phyloP scores from a whole-genome alignment of 2,888 invertebrate species.

The Anorthoa munda region DNA sequence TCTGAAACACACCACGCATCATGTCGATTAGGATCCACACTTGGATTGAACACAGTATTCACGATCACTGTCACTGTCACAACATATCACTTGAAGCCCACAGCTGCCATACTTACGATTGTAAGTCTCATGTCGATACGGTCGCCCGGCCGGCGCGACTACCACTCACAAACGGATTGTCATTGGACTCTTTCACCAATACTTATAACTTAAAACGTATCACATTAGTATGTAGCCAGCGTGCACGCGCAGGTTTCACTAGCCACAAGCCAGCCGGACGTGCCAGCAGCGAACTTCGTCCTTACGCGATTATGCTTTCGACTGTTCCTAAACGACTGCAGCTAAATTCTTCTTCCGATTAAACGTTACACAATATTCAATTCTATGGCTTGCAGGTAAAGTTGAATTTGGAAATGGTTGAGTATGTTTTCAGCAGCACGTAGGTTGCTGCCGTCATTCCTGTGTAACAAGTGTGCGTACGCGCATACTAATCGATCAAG shows the following conservation, averaged over 20 bases:
- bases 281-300: conserved; percentile 77
- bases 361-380: conserved; percentile 56
- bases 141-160: conserved; percentile 83
- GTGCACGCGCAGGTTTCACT: conserved; percentile 84
- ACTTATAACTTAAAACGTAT: conserved; percentile 86
- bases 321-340: conserved; percentile 78
- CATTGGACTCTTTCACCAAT: conserved; percentile 79
- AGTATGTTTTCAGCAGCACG: conserved; percentile 71
- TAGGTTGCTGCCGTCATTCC: conserved; percentile 84
- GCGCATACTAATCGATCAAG: conserved; percentile 84
- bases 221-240: conserved; percentile 85
- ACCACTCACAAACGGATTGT: conserved; percentile 78
- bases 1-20: conserved; percentile 84
- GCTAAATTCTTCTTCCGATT: conserved; percentile 73
- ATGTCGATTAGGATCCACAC: conserved; percentile 65
- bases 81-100: conserved; percentile 62
- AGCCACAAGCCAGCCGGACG: conserved; percentile 84
- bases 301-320: conserved; percentile 85
- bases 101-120: conserved; percentile 79
- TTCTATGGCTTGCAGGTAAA: conserved; percentile 63
- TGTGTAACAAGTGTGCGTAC: conserved; percentile 83
- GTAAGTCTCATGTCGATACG: conserved; percentile 81
- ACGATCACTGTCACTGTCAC: conserved; percentile 67
- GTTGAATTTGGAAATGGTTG: conserved; percentile 61
- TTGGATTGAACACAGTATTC: conserved; percentile 36